Conservation (phyloP, 30 jellyfish, hydroid and myxozoan species). For the Hydra vulgaris region DNA sequence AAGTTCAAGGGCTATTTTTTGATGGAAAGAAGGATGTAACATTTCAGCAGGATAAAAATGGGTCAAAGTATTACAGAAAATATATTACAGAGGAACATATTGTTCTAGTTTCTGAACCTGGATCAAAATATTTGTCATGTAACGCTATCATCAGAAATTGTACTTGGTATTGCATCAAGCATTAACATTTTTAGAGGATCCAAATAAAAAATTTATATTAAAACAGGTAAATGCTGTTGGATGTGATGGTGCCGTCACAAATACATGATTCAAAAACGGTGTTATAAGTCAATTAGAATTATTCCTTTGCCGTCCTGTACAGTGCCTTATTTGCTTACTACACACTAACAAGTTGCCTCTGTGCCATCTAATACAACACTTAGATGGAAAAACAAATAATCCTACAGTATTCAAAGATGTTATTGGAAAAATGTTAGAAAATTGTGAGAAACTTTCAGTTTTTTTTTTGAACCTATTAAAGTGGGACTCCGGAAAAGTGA, state of each 20-base stretch:
- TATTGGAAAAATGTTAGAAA: neutral
- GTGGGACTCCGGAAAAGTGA: neutral
- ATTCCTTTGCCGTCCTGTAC: neutral
- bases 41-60: neutral
- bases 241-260: neutral
- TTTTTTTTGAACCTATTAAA: neutral
- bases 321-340: neutral
- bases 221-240: neutral
- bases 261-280: neutral
- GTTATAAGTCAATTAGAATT: neutral
- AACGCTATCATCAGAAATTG: neutral
- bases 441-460: neutral
- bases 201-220: neutral
- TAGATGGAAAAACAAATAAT: neutral
- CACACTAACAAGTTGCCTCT: neutral
- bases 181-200: neutral
- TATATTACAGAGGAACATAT: neutral
- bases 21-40: neutral
- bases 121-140: neutral
- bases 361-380: neutral
- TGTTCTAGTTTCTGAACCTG: neutral
- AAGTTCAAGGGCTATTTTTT: neutral
- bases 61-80: neutral
- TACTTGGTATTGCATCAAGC: neutral
- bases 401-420: neutral